Evolutionary conservation across 2,113 vertebrate species (phyloP).

Genomic region (Bostrychus sinensis): DNA sequence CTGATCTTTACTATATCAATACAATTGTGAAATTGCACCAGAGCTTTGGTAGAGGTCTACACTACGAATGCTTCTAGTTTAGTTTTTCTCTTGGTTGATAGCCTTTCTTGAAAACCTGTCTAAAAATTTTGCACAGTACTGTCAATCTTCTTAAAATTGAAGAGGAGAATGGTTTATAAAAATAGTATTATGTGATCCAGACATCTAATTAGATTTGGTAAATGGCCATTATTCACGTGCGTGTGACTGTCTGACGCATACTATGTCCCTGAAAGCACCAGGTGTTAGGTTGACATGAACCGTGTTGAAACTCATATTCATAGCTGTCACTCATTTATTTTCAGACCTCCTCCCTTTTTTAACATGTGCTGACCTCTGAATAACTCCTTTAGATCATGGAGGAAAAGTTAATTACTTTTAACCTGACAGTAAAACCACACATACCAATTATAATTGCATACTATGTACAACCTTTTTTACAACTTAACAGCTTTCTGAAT

Average conservation of each 20-base stretch:
- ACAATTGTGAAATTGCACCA: too few species aligned
- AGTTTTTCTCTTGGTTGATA: too few species aligned
- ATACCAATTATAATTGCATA: neutral
- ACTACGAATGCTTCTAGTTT: too few species aligned
- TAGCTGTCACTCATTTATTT: conserved; percentile 59
- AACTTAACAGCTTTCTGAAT: neutral
- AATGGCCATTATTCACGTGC: conserved; percentile 16
- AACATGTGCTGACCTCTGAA: conserved; percentile 11
- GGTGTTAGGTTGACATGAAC: conserved; percentile 49
- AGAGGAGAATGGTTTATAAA: neutral
- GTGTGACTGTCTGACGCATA: neutral
- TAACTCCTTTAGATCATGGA: neutral
- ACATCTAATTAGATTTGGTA: neutral
- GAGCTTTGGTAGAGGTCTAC: too few species aligned
- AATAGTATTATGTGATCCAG: too few species aligned
- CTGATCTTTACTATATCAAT: too few species aligned
- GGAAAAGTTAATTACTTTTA: neutral
- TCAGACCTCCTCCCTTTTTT: conserved; percentile 9
- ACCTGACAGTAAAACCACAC: neutral
- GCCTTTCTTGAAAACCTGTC: too few species aligned
- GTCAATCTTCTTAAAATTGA: too few species aligned
- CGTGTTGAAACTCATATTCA: conserved; percentile 60
- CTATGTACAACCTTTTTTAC: neutral
- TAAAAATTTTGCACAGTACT: too few species aligned
- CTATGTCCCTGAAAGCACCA: conserved; percentile 5